phyloP scores from a whole-genome alignment of 2,113 vertebrate species.

The Charina bottae region DNA sequence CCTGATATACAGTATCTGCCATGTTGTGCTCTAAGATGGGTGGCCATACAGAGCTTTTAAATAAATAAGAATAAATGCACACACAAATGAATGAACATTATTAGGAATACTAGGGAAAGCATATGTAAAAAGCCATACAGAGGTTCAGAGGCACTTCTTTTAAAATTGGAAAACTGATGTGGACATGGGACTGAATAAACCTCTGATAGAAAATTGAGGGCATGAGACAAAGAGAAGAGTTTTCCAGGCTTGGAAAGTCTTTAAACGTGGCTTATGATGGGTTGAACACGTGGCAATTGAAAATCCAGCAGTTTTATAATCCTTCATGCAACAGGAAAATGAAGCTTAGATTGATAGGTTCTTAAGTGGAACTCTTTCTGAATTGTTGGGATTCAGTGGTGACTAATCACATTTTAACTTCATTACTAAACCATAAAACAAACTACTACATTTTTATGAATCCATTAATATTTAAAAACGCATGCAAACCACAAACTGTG shows the following conservation, averaged over 20 bases:
- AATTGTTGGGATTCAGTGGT: not conserved
- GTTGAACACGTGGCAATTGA: not conserved
- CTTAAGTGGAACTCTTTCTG: not conserved
- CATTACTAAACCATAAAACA: not conserved
- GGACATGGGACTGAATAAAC: no score
- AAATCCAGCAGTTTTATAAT: not conserved
- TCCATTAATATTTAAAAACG: not conserved
- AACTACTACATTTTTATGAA: not conserved
- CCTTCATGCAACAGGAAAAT: not conserved
- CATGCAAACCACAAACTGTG: not conserved
- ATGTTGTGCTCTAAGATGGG: no score
- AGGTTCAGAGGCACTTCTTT: no score
- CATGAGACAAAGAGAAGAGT: not conserved
- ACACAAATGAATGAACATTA: no score
- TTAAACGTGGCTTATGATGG: not conserved
- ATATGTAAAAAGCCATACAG: no score
- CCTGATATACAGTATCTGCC: no score
- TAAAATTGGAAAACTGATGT: no score
- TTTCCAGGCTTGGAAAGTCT: no score
- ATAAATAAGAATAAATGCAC: no score
- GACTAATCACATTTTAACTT: constrained; percentile 2
- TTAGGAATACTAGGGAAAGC: no score
- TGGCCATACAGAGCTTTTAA: no score
- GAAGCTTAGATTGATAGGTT: not conserved
- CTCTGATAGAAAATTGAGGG: no score